Percentiles rank a stretch among this genome's conserved stretches.
phyloP scores from a whole-genome alignment of 2,113 vertebrate species.

The Macrotus californicus region DNA sequence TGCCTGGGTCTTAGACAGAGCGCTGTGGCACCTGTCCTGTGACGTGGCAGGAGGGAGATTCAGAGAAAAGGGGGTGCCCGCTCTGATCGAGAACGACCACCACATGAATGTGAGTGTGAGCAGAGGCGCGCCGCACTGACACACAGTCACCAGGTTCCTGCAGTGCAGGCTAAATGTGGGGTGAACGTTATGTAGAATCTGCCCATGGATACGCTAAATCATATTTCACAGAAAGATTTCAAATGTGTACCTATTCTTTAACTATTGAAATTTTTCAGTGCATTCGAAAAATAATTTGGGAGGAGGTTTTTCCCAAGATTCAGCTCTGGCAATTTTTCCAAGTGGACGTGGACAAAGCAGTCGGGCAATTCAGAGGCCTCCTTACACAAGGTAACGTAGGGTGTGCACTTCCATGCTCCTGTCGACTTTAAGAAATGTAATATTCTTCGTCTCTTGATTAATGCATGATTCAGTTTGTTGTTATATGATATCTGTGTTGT shows the following conservation, averaged over 20 bases:
- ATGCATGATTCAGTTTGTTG: not conserved
- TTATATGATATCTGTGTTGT: not conserved
- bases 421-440: not conserved
- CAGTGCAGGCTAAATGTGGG: not conserved
- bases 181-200: not conserved
- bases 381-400: constrained; percentile 80
- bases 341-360: constrained; percentile 84
- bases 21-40: constrained; percentile 87
- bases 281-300: constrained; percentile 83
- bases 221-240: not conserved
- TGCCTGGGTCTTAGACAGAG: constrained; percentile 90
- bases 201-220: not conserved
- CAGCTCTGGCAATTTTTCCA: constrained; percentile 97
- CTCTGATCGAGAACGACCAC: constrained; percentile 83
- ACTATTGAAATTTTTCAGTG: constrained; percentile 76
- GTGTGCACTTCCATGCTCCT: not conserved
- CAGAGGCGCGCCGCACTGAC: not conserved
- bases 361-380: constrained; percentile 86
- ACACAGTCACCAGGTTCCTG: not conserved
- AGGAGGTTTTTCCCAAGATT: constrained; percentile 84
- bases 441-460: not conserved
- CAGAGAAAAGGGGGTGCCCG: constrained; percentile 80
- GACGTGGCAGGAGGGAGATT: constrained; percentile 84
- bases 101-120: constrained; percentile 84
- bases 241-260: not conserved